These are phyloP conservation scores for Diogma glabrata DNA, from an alignment of 2,888 invertebrate species.

Conservation along the genomic window DNA sequence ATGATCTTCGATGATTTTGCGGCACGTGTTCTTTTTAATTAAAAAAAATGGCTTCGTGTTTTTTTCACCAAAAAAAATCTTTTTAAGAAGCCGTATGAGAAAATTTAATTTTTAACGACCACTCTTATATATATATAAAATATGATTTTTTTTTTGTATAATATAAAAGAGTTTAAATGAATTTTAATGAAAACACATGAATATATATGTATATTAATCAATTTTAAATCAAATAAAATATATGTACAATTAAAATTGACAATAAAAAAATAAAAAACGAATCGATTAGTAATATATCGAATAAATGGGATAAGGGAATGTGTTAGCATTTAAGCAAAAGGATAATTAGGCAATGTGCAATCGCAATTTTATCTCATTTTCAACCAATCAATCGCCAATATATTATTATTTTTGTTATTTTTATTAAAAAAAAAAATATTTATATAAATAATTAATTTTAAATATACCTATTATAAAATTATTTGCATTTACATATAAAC, in stretches of 20 bases:
- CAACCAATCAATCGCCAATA: no score
- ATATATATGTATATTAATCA: constrained; percentile 9
- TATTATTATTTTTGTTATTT: no score
- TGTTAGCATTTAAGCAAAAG: constrained; percentile 23
- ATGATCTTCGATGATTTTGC: no score
- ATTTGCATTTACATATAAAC: no score
- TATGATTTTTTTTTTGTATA: constrained; percentile 10
- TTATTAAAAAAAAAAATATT: constrained; percentile 10
- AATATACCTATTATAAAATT: no score
- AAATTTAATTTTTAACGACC: no score
- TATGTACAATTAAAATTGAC: constrained; percentile 16
- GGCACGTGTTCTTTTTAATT: no score
- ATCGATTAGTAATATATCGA: constrained; percentile 28
- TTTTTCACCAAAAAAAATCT: no score
- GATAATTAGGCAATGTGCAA: constrained; percentile 25
- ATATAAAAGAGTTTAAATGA: constrained; percentile 12
- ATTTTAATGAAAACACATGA: constrained; percentile 9
- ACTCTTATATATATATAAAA: no score
- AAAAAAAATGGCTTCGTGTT: no score
- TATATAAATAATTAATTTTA: no score
- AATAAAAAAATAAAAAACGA: constrained; percentile 22
- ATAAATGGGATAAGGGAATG: constrained; percentile 17
- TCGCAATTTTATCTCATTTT: constrained; percentile 22
- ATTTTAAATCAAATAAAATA: constrained; percentile 13
- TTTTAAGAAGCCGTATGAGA: no score